A percentile compares a stretch with the other conserved stretches of the same genome.
phyloP scores from a whole-genome alignment of 2,797 vertebrate genomes.

The Gallinago nigripennis region DNA sequence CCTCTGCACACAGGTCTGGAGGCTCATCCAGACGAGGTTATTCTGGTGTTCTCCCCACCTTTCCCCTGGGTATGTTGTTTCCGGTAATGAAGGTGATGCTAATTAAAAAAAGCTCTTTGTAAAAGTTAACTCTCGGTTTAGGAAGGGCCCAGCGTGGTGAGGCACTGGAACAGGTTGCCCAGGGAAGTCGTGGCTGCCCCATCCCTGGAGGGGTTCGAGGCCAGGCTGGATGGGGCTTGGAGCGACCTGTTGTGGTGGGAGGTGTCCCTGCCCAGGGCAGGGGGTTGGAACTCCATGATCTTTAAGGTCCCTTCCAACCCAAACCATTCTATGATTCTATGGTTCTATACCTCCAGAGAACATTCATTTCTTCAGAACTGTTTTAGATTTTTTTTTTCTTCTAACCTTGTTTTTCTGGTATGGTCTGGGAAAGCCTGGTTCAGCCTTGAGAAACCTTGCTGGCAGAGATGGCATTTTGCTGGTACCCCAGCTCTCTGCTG shows the following conservation, averaged over 20 bases:
- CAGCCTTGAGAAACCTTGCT: neutral
- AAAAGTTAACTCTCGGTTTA: neutral
- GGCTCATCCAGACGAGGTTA: neutral
- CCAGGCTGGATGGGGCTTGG: too few species aligned
- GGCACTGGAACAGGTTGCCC: too few species aligned
- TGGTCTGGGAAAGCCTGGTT: neutral
- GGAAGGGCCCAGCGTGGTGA: neutral
- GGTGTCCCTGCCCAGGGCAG: too few species aligned
- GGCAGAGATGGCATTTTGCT: neutral
- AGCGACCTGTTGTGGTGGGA: too few species aligned
- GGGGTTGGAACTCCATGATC: too few species aligned
- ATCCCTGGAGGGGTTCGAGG: too few species aligned
- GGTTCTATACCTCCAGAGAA: neutral
- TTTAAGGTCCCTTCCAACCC: too few species aligned
- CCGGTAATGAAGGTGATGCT: neutral
- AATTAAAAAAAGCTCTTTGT: neutral
- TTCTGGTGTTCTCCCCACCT: neutral
- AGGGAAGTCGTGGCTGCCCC: too few species aligned
- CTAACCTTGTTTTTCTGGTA: neutral
- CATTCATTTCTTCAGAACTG: neutral
- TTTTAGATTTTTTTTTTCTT: neutral
- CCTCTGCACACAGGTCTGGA: neutral
- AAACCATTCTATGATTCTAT: too few species aligned
- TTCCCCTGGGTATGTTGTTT: neutral
- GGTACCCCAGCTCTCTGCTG: neutral